Base-by-base conservation (phyloP, 2,797 vertebrate species). In the Falco peregrinus region DNA sequence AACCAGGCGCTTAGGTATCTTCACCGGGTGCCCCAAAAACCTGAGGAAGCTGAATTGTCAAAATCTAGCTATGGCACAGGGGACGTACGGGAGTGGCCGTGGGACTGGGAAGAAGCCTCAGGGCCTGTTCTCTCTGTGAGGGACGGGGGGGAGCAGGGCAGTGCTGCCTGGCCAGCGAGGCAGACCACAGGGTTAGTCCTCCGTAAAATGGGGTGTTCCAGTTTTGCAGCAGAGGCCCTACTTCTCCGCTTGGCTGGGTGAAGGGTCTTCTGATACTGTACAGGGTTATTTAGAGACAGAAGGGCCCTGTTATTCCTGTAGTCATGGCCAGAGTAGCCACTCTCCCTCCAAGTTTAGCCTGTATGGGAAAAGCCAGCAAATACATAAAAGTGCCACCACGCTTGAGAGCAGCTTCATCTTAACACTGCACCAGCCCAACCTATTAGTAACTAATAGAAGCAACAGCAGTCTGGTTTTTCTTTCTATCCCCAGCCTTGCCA, bases 21-120 rank as follows among this genome's bases (percentile, higher is more conserved):
- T 56, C 65, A 29, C 9, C 1, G 15, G 39, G 5, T 35, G 5
- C 37, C n/a, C 5, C 14, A 20, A 29, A 28, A 16, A 17, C 3
- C 6, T 6, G 24, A 59, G 61, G 41, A 25, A 37, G 8, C 6
- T 9, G 56, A 50, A 28, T 16, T 39, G n/a, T 67, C 10, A 48
- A 56, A 76, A 8, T 11, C 5, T 12, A 2, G 11, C 33, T 47
- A 16, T 43, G 45, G 14, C 15, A 6, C 3, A 11, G 35, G 53
- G 48, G 54, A 2, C 5, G 22, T 35, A 3, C 28, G 3, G 57
- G 35, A 51, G 15, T 0, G 0, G 13, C 17, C 9, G 20, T 18
- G 16, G 35, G 19, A 12, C 18, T 16, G 33, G n/a, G 47, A 5
- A 29, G 12, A 5, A 10, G 35, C 29, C 26, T 35, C 17, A 7